Conservation (phyloP, 2,888 invertebrate species). For the Therioaphis trifolii region DNA sequence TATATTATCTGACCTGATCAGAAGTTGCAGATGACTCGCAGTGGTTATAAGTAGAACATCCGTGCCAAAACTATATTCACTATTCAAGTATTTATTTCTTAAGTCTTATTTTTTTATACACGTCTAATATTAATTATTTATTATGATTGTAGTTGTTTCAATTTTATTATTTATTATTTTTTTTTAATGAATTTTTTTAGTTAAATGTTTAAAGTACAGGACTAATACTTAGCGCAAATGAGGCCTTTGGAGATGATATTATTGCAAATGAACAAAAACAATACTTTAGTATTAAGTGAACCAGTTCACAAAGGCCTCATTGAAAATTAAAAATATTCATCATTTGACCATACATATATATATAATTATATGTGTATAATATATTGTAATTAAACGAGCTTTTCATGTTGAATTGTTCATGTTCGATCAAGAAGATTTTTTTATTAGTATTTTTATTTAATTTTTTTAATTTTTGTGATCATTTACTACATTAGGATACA, state of each 20-base stretch:
- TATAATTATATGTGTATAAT: no score
- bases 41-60: conserved; percentile 50
- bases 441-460: conserved; percentile 58
- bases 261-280: conserved; percentile 35
- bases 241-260: conserved; percentile 34
- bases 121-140: conserved; percentile 50
- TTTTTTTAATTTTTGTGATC: conserved; percentile 60
- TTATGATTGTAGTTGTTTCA: conserved; percentile 59
- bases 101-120: conserved; percentile 58
- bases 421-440: conserved; percentile 42
- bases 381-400: conserved; percentile 59
- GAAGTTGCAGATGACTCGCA: conserved; percentile 38
- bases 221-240: conserved; percentile 49
- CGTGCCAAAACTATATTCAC: conserved; percentile 58
- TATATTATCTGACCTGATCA: conserved; percentile 33
- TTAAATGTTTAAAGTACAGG: conserved; percentile 52
- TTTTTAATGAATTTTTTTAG: conserved; percentile 49
- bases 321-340: conserved; percentile 52
- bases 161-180: conserved; percentile 51
- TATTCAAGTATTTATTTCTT: conserved; percentile 61
- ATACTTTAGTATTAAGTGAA: conserved; percentile 36
- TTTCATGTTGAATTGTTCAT: conserved; percentile 50
- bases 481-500: conserved; percentile 54
- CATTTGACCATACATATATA: conserved; percentile 49
- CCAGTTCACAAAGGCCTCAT: conserved; percentile 42